phyloP scores from a whole-genome alignment of 2,888 invertebrate genomes.

The Heteromyza rotundicornis region DNA sequence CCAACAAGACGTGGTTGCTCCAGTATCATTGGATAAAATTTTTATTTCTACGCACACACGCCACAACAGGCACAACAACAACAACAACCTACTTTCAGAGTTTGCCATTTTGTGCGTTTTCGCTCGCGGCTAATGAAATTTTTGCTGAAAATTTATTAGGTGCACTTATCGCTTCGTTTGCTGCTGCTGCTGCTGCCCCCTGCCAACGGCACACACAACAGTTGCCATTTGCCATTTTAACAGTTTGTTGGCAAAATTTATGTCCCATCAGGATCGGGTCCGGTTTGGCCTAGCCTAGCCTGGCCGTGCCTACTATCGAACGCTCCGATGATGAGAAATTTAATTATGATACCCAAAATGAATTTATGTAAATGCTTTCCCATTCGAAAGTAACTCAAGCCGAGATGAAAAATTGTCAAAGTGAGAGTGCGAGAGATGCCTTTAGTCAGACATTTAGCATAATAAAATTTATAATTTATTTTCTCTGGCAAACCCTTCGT shows the following conservation, averaged over 20 bases:
- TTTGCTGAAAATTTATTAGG: constrained; percentile 1
- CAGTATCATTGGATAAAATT: background rate
- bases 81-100: too few species aligned
- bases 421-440: too few species aligned
- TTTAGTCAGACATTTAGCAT: too few species aligned
- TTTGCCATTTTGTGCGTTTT: background rate
- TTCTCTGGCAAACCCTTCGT: too few species aligned
- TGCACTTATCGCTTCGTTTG: constrained; percentile 2
- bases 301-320: too few species aligned
- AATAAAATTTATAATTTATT: too few species aligned
- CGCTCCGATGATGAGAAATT: too few species aligned
- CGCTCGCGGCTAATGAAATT: background rate
- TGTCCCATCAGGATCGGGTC: background rate
- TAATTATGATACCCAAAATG: background rate
- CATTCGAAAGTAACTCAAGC: background rate
- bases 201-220: background rate
- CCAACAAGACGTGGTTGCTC: too few species aligned
- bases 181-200: too few species aligned
- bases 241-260: background rate
- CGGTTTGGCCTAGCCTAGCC: background rate
- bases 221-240: background rate
- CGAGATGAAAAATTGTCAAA: too few species aligned
- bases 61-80: too few species aligned
- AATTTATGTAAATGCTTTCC: background rate
- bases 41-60: background rate